phyloP scores from a whole-genome alignment of 2,797 vertebrate genomes.

The Aldrovandia affinis region DNA sequence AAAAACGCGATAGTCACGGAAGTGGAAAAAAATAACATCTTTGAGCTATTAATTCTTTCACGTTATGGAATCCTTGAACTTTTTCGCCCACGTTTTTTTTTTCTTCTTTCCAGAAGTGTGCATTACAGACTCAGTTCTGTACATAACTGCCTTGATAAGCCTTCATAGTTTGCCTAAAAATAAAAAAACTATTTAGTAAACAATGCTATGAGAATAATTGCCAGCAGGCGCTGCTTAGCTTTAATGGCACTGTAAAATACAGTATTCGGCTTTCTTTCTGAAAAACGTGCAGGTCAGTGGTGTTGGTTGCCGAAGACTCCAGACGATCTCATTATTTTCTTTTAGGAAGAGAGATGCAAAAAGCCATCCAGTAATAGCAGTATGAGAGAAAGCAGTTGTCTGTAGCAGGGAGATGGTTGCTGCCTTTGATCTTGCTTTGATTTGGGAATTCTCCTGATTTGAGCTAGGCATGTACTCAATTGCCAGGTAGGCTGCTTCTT shows the following conservation, averaged over 20 bases:
- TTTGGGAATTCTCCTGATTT: neutral
- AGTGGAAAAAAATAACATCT: neutral
- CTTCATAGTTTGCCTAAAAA: constrained; percentile 13
- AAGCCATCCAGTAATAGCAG: neutral
- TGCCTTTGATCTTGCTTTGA: neutral
- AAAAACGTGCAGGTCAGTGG: neutral
- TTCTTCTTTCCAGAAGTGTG: neutral
- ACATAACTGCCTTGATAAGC: neutral
- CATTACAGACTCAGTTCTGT: neutral
- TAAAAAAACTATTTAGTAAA: constrained; percentile 3
- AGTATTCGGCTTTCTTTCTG: neutral
- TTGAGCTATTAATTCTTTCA: neutral
- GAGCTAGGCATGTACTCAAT: neutral
- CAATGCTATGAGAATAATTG: neutral
- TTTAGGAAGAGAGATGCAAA: neutral
- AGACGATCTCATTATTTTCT: neutral
- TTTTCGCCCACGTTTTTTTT: neutral
- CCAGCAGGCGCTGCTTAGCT: neutral
- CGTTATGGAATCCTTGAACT: neutral
- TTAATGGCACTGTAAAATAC: neutral
- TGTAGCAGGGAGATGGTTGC: neutral
- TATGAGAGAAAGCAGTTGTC: neutral
- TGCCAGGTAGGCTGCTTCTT: neutral
- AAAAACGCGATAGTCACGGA: neutral
- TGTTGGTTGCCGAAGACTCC: neutral